Conservation (phyloP, 2,113 vertebrate genomes). For the Mirounga angustirostris region DNA sequence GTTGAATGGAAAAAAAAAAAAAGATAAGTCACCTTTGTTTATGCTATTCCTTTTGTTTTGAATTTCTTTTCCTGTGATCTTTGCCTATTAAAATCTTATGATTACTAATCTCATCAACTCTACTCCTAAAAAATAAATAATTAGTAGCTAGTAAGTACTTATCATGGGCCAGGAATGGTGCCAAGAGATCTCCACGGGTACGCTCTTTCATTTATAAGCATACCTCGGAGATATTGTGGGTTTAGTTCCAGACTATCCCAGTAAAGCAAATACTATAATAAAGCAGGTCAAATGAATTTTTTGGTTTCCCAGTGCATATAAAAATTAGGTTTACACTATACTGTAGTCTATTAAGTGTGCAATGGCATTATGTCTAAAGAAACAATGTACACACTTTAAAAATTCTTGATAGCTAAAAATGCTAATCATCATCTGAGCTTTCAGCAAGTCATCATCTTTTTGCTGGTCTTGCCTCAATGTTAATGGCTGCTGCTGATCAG, state of each 20-base stretch:
- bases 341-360: not conserved
- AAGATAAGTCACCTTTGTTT: not conserved
- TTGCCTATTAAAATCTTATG: constrained; percentile 6
- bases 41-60: constrained; percentile 1
- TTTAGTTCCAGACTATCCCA: not conserved
- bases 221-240: not conserved
- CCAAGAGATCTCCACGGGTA: not conserved
- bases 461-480: not conserved
- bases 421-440: not conserved
- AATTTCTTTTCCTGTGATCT: not conserved
- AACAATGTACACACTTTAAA: not conserved
- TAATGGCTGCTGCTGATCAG: not conserved
- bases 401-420: not conserved
- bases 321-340: not conserved
- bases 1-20: no score
- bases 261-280: not conserved
- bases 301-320: not conserved
- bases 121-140: not conserved
- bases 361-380: not conserved
- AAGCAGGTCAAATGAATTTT: not conserved
- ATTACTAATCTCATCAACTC: not conserved
- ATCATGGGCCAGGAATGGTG: not conserved
- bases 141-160: not conserved
- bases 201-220: not conserved
- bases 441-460: not conserved